Base-by-base conservation (phyloP, 2,113 vertebrate species). In the Pyrgilauda ruficollis region DNA sequence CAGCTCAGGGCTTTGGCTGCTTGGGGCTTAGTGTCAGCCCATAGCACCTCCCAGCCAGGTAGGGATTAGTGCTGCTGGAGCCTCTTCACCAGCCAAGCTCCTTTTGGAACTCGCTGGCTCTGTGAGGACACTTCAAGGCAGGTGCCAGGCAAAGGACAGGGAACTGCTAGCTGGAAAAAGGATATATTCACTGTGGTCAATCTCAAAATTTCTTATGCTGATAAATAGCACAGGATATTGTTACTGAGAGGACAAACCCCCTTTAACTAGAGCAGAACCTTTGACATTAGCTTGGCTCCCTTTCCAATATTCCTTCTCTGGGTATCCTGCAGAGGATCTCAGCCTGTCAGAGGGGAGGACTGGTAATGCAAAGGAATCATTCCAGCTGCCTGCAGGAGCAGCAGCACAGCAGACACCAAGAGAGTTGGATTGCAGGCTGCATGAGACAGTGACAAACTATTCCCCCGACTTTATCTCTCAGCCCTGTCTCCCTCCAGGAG, bases 381-480 rank as follows among this genome's bases (percentile, higher is more conserved):
- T 43, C 4, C 5, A 39, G 35, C 52, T 41, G 66, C 56, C 44
- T 31, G 62, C 14, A n/a, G 39, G 22, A 84, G 66, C 69, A 82
- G 56, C 74, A 84, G 33, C 47, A 35, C 2, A 80, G 82, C 47
- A 44, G 43, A 43, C 11, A 53, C 4, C 26, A 33, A 21, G 15
- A 62, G 50, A 1, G 5, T 2, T 2, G 1, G 47, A 63, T 0
- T 39, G 21, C 52, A 82, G 31, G 8, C 44, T 37, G 7, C 4
- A 37, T 0, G 18, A 64, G 30, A 79, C 33, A 52, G 13, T 5
- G 49, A 41, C 21, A 27, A 77, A 37, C n/a, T 5, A 9, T 10
- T 2, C 7, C 31, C 39, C 4, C 1, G 2, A 3, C 26, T 46
- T 28, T 6, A 7, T 22, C 27, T 50, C 69, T 56, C 69, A 58